A percentile compares a stretch with the other conserved stretches of the same genome.
phyloP scores from a whole-genome alignment of 2,797 vertebrate species.

The Darevskia mixta region DNA sequence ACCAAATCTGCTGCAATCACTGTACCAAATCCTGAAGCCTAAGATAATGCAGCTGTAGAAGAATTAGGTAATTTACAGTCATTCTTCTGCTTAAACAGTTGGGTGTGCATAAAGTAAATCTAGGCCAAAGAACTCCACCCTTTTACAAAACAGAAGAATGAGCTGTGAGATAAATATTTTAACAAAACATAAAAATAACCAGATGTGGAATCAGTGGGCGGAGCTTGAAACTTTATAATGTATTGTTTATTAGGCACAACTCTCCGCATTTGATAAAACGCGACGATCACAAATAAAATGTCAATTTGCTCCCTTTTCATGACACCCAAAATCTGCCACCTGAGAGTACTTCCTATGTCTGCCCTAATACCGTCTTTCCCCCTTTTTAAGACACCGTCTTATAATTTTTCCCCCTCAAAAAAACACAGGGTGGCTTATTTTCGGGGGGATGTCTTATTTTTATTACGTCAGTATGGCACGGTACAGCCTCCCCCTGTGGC shows the following conservation, averaged over 20 bases:
- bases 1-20: not conserved
- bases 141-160: not conserved
- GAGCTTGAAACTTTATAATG: not conserved
- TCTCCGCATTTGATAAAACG: not conserved
- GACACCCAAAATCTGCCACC: no score
- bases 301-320: no score
- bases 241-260: not conserved
- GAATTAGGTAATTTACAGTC: not conserved
- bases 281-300: not conserved
- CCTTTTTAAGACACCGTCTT: no score
- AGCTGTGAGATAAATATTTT: not conserved
- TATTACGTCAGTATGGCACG: no score
- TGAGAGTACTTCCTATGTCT: no score
- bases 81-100: not conserved
- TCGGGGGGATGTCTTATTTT: no score
- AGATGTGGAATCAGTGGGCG: not conserved
- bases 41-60: not conserved
- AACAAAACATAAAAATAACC: not conserved
- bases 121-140: not conserved
- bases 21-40: not conserved
- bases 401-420: no score
- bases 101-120: not conserved
- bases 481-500: no score
- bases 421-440: no score
- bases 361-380: no score